A percentile compares a stretch with the other conserved stretches of the same genome.
Evolutionary conservation across 2,888 invertebrate genomes (phyloP).

Genomic region (Eristalis tenax): DNA sequence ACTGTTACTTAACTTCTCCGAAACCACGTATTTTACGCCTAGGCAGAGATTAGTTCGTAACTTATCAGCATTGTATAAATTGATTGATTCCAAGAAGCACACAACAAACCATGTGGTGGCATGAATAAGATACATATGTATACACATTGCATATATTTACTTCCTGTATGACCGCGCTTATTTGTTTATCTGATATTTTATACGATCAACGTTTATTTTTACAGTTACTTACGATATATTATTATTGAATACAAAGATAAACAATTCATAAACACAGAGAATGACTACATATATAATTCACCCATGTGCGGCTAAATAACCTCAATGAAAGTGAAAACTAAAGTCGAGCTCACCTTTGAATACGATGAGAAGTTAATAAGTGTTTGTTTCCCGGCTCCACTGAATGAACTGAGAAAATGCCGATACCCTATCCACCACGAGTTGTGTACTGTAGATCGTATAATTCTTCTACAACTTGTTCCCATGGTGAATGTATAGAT

Average conservation of each 20-base stretch:
- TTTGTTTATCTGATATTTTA: too few species aligned
- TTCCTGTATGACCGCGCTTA: background rate
- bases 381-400: constrained; percentile 1
- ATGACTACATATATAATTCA: background rate
- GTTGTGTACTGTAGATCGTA: background rate
- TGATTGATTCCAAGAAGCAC: background rate
- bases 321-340: background rate
- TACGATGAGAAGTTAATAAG: constrained; percentile 16
- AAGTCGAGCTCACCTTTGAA: constrained; percentile 41
- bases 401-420: background rate
- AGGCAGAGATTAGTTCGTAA: background rate
- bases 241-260: background rate
- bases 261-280: background rate
- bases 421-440: constrained; percentile 4
- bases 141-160: background rate
- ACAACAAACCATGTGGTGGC: background rate
- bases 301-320: background rate
- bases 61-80: background rate
- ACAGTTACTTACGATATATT: background rate
- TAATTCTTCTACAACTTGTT: constrained; percentile 17
- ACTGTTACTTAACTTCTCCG: background rate
- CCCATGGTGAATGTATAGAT: constrained; percentile 53
- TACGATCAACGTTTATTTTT: background rate
- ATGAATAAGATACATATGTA: background rate
- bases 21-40: background rate